phyloP scores from a whole-genome alignment of 2,113 vertebrate genomes.

The Hypocryptadius cinnamomeus region DNA sequence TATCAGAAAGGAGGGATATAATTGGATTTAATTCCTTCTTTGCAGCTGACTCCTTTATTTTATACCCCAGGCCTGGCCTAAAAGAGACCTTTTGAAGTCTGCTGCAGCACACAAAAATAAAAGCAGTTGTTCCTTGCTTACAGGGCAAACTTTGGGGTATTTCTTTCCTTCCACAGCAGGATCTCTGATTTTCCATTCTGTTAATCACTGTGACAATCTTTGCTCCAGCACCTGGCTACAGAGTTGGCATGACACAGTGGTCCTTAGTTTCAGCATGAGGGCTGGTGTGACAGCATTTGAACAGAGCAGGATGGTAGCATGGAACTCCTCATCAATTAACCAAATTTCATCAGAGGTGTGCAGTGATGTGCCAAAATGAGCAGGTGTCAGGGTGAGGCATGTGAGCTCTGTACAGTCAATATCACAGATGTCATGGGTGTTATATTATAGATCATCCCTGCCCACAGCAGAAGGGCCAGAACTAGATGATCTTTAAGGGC shows the following conservation, averaged over 20 bases:
- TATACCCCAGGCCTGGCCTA: neutral
- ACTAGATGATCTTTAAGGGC: neutral
- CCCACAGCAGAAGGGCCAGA: neutral
- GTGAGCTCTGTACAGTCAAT: neutral
- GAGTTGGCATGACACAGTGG: neutral
- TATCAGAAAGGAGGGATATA: conserved; percentile 19
- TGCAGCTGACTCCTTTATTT: neutral
- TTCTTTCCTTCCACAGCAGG: neutral
- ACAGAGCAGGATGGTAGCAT: rapidly evolving
- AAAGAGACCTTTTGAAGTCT: neutral
- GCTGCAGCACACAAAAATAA: neutral
- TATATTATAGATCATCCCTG: neutral
- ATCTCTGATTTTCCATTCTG: neutral
- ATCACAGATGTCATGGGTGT: neutral
- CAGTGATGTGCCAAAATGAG: neutral
- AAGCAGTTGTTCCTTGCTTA: neutral
- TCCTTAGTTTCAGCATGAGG: neutral
- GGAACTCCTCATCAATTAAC: neutral
- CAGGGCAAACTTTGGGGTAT: neutral
- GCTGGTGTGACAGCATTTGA: neutral
- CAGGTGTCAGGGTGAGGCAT: neutral
- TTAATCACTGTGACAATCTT: neutral
- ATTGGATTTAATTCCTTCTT: neutral
- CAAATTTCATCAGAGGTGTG: neutral
- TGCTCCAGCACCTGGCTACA: neutral